Evolutionary conservation across 2,888 invertebrate genomes (phyloP).

Genomic region (Oxyteleia sp.): DNA sequence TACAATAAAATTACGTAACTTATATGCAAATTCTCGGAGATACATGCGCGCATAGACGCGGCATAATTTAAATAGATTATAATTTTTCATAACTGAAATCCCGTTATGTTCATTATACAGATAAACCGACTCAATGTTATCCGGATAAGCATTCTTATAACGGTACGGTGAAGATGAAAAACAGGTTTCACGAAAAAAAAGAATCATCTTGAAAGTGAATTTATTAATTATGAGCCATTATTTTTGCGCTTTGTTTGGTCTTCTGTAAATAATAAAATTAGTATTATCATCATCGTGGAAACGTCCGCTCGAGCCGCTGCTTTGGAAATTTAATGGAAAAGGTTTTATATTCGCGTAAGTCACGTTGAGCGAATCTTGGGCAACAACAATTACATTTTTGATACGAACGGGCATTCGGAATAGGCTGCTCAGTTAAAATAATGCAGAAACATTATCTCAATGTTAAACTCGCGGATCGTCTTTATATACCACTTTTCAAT

Average conservation of each 20-base stretch:
- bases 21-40: conserved; percentile 43
- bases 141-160: conserved; percentile 4
- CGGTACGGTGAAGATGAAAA: conserved; percentile 1
- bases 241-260: too few relatives aligned
- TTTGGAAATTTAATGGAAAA: too few relatives aligned
- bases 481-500: conserved; percentile 51
- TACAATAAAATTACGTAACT: conserved; percentile 57
- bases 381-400: conserved; percentile 26
- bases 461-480: conserved; percentile 39
- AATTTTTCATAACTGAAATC: conserved; percentile 58
- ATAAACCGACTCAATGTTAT: conserved; percentile 35
- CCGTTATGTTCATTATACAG: conserved; percentile 35
- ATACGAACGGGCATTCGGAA: conserved; percentile 21
- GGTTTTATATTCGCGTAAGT: too few relatives aligned
- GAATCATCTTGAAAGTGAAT: background rate
- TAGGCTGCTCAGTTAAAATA: background rate
- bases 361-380: too few relatives aligned
- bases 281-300: too few relatives aligned
- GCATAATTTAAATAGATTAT: conserved; percentile 45
- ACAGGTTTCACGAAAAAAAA: conserved; percentile 2
- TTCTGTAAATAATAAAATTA: too few relatives aligned
- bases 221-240: conserved; percentile 1
- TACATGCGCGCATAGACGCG: conserved; percentile 16
- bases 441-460: conserved; percentile 39
- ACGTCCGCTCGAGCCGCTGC: too few relatives aligned